Evolutionary conservation across 2,797 vertebrate genomes (phyloP), one percentile per base, ranked within the genome.

Genomic region (Liparis tanakae): DNA sequence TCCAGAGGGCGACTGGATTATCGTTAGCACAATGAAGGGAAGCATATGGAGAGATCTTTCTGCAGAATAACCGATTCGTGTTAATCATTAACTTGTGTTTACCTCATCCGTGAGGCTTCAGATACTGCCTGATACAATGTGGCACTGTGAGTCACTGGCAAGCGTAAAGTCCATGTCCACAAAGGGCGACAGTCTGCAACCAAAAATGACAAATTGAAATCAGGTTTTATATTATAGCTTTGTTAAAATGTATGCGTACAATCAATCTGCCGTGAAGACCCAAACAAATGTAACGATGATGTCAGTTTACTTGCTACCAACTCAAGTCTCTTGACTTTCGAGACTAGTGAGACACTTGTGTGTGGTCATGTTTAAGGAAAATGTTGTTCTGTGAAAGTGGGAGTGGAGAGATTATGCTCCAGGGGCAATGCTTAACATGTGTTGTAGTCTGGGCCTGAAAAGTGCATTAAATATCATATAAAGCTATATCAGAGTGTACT

Each of bases 1-100:
- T 34, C 13, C 20, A 20, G 0, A 53, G 41, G 7, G 7, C 13
- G 13, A 53, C 22, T 17, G 60, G 48, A 18, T 69, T 70, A 44
- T 50, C 2, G 36, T 33, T n/a, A 7, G 36, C 0, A 33, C 20
- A 46, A 65, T 25, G n/a, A 46, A 17, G 0, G 6, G 30, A 36
- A 36, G 13, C 10, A 10, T 14, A n/a, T 2, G 7, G 22, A 33
- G 46, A 60, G 12, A 1, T 10, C 2, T 25, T 3, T 17, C 54
- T 53, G 25, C 9, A 51, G 20, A 53, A 53, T 13, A 53, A 53
- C 13, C 50, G 1, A 10, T 10, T 51, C 20, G 2, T 37, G 70
- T 82, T 69, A 77, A 80, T 83, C 12, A 13, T 78, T 82, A 80
- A 78, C 60, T 54, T 78, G 2, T 30, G 25, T 30, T 67, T 41